Conservation (phyloP, 1,140 invertebrate genomes). For the Anoplophora glabripennis region DNA sequence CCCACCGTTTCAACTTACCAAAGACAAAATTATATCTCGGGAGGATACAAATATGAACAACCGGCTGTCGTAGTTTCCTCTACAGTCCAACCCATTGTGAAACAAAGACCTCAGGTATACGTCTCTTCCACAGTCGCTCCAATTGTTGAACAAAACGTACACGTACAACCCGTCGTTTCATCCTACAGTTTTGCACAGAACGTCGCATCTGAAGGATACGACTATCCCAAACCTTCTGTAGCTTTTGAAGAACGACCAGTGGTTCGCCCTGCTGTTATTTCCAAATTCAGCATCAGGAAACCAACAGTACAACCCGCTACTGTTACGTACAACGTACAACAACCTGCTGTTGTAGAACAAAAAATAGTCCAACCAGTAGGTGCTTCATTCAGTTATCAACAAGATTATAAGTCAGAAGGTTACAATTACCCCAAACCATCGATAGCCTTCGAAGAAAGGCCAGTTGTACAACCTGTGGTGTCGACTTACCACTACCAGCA, state of each 20-base stretch:
- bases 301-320: slow-evolving; percentile 13
- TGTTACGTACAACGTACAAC: slow-evolving; percentile 19
- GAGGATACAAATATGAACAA: slow-evolving; percentile 37
- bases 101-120: slow-evolving; percentile 14
- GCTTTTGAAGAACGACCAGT: slow-evolving; percentile 45
- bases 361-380: slow-evolving; percentile 26
- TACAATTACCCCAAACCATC: slow-evolving; percentile 50
- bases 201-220: slow-evolving; percentile 39
- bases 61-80: neutral
- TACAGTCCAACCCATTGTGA: slow-evolving; percentile 12
- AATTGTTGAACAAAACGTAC: neutral
- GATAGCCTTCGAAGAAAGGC: slow-evolving; percentile 22
- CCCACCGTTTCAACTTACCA: neutral
- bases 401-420: slow-evolving; percentile 24
- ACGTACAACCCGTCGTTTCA: slow-evolving; percentile 1
- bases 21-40: slow-evolving; percentile 3
- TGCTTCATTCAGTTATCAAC: neutral
- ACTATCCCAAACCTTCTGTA: slow-evolving; percentile 49
- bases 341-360: slow-evolving; percentile 33
- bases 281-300: slow-evolving; percentile 37
- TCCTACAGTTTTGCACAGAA: slow-evolving; percentile 6
- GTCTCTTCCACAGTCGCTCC: slow-evolving; percentile 21
- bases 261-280: slow-evolving; percentile 18
- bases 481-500: slow-evolving; percentile 18
- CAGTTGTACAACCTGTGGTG: slow-evolving; percentile 6